Base-by-base conservation (phyloP, 92 coral and sea anemone genomes). In the Pocillopora grandis region DNA sequence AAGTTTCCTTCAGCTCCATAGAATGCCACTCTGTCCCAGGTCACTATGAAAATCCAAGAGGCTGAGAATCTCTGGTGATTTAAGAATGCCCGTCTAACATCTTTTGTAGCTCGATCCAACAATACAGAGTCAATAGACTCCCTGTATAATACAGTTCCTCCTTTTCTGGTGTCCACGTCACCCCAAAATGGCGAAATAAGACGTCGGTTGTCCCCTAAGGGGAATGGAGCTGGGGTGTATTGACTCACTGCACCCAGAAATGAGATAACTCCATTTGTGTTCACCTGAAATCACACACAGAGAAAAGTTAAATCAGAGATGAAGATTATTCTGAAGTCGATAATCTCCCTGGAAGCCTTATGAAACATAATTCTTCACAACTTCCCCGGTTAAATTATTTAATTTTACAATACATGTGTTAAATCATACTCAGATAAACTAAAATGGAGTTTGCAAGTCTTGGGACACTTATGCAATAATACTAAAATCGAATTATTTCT, bases 111-210 rank as follows among this genome's bases (percentile, higher is more conserved):
- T 18, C 92, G 86, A 36, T 79, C 84, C 19, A 92, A 66, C 14
- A 92, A 35, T 11, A 27, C 58, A 5, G 49, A 52, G 64, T 92
- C 87, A 31, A 79, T 74, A 16, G 89, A 80, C 82, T 94, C 95
- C 49, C 95, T 90, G 72, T 89, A 92, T 19, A 36, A 85, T 12
- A 94, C 90, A 10, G 58, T 33, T 10, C 98, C 98, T 3, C 95
- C 92, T 7, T 85, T 87, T 60, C 89, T 83, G 1, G 87, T 93
- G 72, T 95, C 95, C 10, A 92, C 97, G 78, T 93, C 96, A 21
- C 95, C 95, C 96, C 98, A 95, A 83, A 88, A 94, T 16, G 98
- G 94, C 12, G 98, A 88, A 10, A 94, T 71, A 12, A 94, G 87
- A 21, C 92, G 93, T 3, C 93, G 78, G 3, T 66, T 27, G 63